Base-by-base conservation (phyloP, 2,888 invertebrate species). In the Troides oblongomaculatus region DNA sequence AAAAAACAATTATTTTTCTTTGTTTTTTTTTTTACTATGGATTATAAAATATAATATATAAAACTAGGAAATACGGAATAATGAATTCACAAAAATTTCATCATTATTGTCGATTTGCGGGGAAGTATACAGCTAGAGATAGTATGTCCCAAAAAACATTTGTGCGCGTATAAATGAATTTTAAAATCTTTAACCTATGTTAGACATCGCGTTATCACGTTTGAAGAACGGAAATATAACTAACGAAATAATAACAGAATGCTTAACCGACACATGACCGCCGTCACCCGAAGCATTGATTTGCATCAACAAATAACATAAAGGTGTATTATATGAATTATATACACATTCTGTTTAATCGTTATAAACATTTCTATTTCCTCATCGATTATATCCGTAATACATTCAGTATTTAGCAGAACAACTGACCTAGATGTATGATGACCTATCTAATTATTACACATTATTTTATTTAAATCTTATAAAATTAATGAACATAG, bases 151-250 rank as follows among this genome's bases (percentile, higher is more conserved):
- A 14, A n/a, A 23, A 1, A 58, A 18, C 39, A 25, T 67, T 30
- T 36, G 21, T 14, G n/a, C 1, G 21, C n/a, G 12, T 18, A 60
- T 53, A 21, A 39, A 39, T 39, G 1, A 39, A 50, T 12, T 14
- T 1, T 50, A 50, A 18, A 10, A 43, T 12, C 58, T 30, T 50
- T 39, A 69, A 79, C 79, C 77, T 78, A 64, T 75, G 60, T 73
- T 72, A 59, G 73, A 72, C 79, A 79, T 79, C 64, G 53, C 59
- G 69, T n/a, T 64, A 64, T 62, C 56, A 21, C 69, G 39, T 60
- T 39, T 8, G 30, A 61, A 30, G 56, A 8, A 58, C 21, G 21
- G 25, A 57, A 68, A 62, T 53, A 6, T 17, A 50, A 50, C 50
- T 50, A 64, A 66, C 56, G n/a, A 59, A 66, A 65, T 66, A 43